Percentiles rank a stretch among this genome's conserved stretches.
Evolutionary conservation across 2,888 invertebrate genomes (phyloP).

Genomic region (Iselma pallidipennis): DNA sequence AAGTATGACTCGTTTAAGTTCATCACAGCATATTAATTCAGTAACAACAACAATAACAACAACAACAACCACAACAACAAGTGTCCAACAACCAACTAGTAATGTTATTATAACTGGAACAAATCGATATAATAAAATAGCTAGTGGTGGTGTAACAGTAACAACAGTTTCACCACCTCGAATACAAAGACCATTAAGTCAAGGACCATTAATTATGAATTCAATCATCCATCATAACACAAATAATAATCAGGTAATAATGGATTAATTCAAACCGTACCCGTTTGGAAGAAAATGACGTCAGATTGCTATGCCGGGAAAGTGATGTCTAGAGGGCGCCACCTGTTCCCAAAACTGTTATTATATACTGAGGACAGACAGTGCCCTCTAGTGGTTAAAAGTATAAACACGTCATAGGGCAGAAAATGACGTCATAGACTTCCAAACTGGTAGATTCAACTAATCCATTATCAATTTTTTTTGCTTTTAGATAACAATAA

Average conservation of each 20-base stretch:
- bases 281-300: no score
- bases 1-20: constrained; percentile 80
- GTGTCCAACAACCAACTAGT: constrained; percentile 58
- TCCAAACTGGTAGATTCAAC: no score
- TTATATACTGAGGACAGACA: no score
- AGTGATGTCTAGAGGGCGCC: no score
- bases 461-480: no score
- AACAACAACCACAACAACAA: constrained; percentile 47
- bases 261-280: no score
- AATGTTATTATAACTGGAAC: constrained; percentile 53
- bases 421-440: no score
- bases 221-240: constrained; percentile 41
- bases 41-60: constrained; percentile 32
- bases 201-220: constrained; percentile 58
- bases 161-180: constrained; percentile 63
- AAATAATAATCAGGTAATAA: constrained; percentile 47
- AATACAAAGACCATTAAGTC: constrained; percentile 58
- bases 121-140: constrained; percentile 48
- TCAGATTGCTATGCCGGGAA: no score
- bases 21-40: constrained; percentile 74
- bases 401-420: no score
- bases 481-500: constrained; percentile 28
- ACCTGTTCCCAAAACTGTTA: no score
- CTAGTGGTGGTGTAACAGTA: constrained; percentile 66
- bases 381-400: no score